These are phyloP conservation scores for Alca torda DNA, from an alignment of 2,797 vertebrate species.

Conservation along the genomic window DNA sequence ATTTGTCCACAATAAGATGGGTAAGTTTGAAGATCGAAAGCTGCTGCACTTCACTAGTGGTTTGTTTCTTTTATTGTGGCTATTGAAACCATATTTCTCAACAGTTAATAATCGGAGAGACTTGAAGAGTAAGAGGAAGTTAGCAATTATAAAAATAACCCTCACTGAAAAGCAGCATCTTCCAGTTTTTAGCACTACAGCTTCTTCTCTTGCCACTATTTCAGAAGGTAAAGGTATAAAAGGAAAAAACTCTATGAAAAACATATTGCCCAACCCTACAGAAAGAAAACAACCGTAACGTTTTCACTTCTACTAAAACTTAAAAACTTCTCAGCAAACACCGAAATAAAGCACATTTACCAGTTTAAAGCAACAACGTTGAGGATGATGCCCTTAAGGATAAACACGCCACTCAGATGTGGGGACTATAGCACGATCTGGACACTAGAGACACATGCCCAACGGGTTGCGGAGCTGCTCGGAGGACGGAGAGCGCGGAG, in stretches of 20 bases:
- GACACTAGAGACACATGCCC: not conserved
- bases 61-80: not conserved
- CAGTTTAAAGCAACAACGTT: not conserved
- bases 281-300: not conserved
- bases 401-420: accelerated
- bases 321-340: not conserved
- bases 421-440: not conserved
- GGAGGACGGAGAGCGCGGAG: not conserved
- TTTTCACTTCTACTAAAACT: not conserved
- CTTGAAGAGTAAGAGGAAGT: not conserved
- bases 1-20: not conserved
- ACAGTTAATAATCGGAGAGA: not conserved
- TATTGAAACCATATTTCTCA: not conserved
- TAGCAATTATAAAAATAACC: not conserved
- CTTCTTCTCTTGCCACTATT: not conserved
- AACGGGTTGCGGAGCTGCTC: accelerated
- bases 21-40: not conserved
- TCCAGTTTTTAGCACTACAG: not conserved
- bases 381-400: not conserved
- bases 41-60: not conserved
- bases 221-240: not conserved
- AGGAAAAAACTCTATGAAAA: not conserved
- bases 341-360: not conserved
- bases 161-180: not conserved
- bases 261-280: not conserved